These are phyloP conservation scores for Aphelocoma californica DNA, from an alignment of 2,797 vertebrate genomes.

Conservation along the genomic window DNA sequence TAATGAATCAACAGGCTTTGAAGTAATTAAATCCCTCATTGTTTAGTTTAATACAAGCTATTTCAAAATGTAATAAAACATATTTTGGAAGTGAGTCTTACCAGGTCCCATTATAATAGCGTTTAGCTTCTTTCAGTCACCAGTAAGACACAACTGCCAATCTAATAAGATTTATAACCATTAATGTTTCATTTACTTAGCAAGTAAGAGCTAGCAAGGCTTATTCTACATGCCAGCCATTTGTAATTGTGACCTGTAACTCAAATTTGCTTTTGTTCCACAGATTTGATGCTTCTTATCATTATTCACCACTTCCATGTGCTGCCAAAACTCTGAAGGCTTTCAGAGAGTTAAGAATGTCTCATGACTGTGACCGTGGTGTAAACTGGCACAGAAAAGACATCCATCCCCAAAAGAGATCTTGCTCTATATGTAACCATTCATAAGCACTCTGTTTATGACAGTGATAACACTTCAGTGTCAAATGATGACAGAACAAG, in stretches of 20 bases:
- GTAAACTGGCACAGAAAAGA: neutral
- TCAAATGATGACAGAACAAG: neutral
- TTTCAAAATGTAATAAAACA: conserved; percentile 48
- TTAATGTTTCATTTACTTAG: neutral
- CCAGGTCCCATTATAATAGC: neutral
- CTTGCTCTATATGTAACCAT: neutral
- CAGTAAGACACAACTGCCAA: neutral
- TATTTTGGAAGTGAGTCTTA: neutral
- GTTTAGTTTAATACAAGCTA: conserved; percentile 40
- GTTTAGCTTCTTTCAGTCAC: conserved; percentile 14
- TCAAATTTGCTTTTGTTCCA: neutral
- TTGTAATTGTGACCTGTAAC: neutral
- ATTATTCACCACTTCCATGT: neutral
- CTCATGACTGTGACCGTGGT: neutral
- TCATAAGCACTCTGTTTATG: neutral
- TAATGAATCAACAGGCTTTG: conserved; percentile 46
- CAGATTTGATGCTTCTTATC: neutral
- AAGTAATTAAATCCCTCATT: conserved; percentile 56
- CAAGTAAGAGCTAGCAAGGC: neutral
- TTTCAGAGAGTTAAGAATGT: neutral
- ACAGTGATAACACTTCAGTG: neutral
- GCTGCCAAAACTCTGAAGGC: neutral
- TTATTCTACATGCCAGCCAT: neutral
- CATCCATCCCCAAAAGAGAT: neutral
- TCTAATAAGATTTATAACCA: conserved; percentile 11